Evolutionary conservation across 2,888 invertebrate genomes (phyloP), one percentile per base, ranked within the genome.

Genomic region (Andrena fulva): DNA sequence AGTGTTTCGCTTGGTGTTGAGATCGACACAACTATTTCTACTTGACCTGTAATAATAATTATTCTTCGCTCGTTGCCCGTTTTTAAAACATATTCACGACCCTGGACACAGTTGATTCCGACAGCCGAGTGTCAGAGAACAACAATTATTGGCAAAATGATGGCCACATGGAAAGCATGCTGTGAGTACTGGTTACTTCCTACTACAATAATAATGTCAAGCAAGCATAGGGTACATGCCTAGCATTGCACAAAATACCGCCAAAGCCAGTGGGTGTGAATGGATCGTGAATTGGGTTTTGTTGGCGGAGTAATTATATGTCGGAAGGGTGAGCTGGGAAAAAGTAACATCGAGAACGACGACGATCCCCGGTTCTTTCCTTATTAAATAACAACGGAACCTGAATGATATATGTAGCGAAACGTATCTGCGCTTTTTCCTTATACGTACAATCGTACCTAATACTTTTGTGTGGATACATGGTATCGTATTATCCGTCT

Each of bases 151-250:
- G 10, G 6, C 59, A 80, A 59, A 69, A 92, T 91, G 89, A 70
- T 90, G 35, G 84, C 89, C 1, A 10, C 76, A 35, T 90, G 89
- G 87, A 90, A 80, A 72, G 42, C 83, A 12, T 91, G 91, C 84
- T 92, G 92, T 92, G 87, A 92, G 92, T 92, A 91, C 7, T 10
- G 10, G 20, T 63, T 20, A 48, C n/a, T 24, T 20, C 24, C 12
- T 48, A 24, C 7, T 56, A 10, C 1, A 27, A 42, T 42, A 42
- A 42, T 2, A 42, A 42, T 24, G 50, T 24, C 2, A 6, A 27
- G 20, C 3, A 29, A 42, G 10, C 5, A 12, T 10, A 8, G 24
- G 0, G 2, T n/a, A 10, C 2, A 8, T 52, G 31, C 27, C 27
- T 27, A 27, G 27, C 31, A 31, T 31, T 31, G 31, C 2, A 42